Conservation (phyloP, 2,113 vertebrate genomes). For the Echinops telfairi region DNA sequence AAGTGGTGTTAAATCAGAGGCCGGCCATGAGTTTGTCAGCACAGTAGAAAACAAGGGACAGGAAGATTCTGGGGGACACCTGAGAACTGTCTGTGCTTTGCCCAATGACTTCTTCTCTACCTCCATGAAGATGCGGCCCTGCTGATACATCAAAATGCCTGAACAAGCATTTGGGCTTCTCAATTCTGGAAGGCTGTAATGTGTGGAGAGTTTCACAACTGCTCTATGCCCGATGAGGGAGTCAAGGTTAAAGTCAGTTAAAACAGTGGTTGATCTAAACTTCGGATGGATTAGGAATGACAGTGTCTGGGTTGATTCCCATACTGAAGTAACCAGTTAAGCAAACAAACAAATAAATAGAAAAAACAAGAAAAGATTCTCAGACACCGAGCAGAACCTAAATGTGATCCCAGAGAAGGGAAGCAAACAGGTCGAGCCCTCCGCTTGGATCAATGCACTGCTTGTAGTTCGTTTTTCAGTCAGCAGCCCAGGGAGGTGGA, state of each 20-base stretch:
- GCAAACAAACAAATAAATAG: not conserved
- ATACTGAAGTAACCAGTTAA: not conserved
- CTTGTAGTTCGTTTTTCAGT: no score
- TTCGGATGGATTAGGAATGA: not conserved
- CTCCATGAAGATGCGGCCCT: not conserved
- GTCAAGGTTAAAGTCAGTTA: not conserved
- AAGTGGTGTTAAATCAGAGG: conserved; percentile 3
- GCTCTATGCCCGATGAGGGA: not conserved
- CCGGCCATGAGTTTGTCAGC: conserved; percentile 19
- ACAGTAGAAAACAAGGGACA: conserved; percentile 5
- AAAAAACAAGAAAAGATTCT: not conserved
- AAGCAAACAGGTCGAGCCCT: not conserved
- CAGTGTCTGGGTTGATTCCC: not conserved
- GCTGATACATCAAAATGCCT: not conserved
- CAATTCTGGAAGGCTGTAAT: not conserved
- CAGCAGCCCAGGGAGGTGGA: no score
- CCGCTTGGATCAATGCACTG: not conserved
- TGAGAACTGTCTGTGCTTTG: not conserved
- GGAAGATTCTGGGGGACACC: not conserved
- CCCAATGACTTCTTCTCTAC: not conserved
- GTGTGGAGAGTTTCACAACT: not conserved
- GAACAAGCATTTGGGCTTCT: conserved; percentile 4
- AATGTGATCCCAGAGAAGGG: not conserved
- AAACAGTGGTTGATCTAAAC: not conserved
- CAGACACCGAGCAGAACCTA: not conserved